Evolutionary conservation across 2,113 vertebrate genomes (phyloP), one percentile per base, ranked within the genome.

Genomic region (Malurus alboscapulatus): DNA sequence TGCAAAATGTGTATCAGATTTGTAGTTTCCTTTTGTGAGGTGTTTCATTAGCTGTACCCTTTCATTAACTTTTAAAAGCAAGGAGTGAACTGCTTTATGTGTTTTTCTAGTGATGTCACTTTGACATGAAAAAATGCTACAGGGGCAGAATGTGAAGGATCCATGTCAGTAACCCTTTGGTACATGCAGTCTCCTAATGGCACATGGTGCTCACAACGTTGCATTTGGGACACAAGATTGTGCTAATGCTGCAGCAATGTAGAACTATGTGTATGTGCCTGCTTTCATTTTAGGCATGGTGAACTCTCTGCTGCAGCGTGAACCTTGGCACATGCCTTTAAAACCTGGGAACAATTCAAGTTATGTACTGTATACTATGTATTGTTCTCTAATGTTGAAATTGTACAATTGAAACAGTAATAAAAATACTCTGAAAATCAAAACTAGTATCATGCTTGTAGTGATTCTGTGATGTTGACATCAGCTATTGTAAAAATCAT

Each of bases 361-460:
- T 81, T 79, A 10, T 74, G 63, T 94, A 87, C 83, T 94, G 88
- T 94, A 89, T 32, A 6, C 89, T 26, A 47, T 53, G 51, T 92
- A 77, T 79, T 84, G 50, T 88, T 95, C 79, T 68, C 71, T 80
- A 32, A 83, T 71, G 72, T 62, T 83, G 61, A 50, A 81, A 93
- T 7, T 93, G 91, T 97, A 94, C 87, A 93, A 88, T 34, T 58
- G 58, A 93, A 94, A 83, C 50, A 54, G 84, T 32, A 95, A 97
- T 96, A 96, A 97, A 97, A 95, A 74, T 81, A 86, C 51, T 84
- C 66, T 82, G 59, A 92, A 88, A 84, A 83, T 47, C 26, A 74
- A 80, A 90, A 86, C 48, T 38, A 58, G 10, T 36, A 27, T 22
- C 45, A 45, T 30, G 18, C 27, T 85, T 67, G 67, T 62, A 58